Evolutionary conservation across 2,113 vertebrate genomes (phyloP).

Genomic region (Zosterops borbonicus): DNA sequence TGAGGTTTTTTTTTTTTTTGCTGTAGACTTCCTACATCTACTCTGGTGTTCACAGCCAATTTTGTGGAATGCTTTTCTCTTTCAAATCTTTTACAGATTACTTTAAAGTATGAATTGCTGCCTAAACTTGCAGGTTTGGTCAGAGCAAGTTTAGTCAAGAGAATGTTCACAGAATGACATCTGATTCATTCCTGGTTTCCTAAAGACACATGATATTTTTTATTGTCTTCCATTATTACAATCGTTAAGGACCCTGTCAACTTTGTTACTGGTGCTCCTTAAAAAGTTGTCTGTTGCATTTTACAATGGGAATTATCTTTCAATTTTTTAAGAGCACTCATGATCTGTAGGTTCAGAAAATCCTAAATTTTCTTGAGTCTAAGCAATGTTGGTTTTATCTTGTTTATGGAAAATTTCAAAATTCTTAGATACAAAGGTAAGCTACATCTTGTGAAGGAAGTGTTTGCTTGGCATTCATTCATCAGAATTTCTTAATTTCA

Average conservation of each 20-base stretch:
- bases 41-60: background rate
- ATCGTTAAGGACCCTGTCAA: background rate
- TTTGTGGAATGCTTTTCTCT: background rate
- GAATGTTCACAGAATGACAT: background rate
- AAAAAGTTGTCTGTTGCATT: background rate
- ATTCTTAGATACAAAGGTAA: background rate
- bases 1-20: too few relatives aligned
- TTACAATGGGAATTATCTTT: background rate
- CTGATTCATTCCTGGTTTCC: background rate
- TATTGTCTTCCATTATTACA: background rate
- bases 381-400: background rate
- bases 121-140: background rate
- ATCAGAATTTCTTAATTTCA: background rate
- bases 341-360: background rate
- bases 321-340: background rate
- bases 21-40: background rate
- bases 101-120: background rate
- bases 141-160: constrained; percentile 11
- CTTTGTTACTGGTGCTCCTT: background rate
- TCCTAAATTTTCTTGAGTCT: background rate
- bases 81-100: background rate
- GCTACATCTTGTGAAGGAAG: background rate
- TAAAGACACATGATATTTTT: background rate
- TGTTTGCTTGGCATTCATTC: background rate
- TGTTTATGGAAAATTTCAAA: background rate